Evolutionary conservation across 2,888 invertebrate genomes (phyloP).

Genomic region (Diaprepes abbreviatus): DNA sequence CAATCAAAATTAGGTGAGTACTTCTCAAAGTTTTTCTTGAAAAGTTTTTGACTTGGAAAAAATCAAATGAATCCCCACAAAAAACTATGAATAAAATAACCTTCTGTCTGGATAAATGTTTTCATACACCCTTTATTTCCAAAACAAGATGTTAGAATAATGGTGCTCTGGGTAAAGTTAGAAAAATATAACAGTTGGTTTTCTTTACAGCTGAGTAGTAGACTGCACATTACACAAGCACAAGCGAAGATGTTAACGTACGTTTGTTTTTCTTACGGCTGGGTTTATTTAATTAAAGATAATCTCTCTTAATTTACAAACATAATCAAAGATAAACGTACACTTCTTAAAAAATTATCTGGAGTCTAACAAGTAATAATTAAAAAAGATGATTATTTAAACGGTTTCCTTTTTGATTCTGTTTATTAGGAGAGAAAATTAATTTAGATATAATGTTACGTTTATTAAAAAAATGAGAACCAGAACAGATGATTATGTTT

Average conservation of each 20-base stretch:
- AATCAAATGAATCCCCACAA: too few species aligned
- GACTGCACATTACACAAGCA: slow-evolving; percentile 64
- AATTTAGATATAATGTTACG: too few species aligned
- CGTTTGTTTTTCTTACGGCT: not conserved
- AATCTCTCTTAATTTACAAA: not conserved
- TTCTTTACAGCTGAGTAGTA: slow-evolving; percentile 50
- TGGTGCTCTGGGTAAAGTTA: slow-evolving; percentile 47
- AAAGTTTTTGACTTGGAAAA: too few species aligned
- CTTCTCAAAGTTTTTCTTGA: too few species aligned
- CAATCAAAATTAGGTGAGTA: too few species aligned
- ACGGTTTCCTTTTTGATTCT: too few species aligned
- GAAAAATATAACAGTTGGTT: slow-evolving; percentile 50
- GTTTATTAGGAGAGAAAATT: too few species aligned
- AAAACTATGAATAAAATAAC: not conserved
- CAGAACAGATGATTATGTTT: slow-evolving; percentile 4
- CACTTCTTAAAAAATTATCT: not conserved
- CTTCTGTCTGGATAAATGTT: slow-evolving; percentile 1
- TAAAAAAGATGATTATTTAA: too few species aligned
- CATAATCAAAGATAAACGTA: not conserved
- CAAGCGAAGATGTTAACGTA: slow-evolving; percentile 33
- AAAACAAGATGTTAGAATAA: slow-evolving; percentile 27
- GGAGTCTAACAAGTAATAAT: too few species aligned
- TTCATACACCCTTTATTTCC: slow-evolving; percentile 1
- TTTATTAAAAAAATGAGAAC: too few species aligned
- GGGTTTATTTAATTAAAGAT: not conserved